Conservation (phyloP, 2,888 invertebrate species). For the Hirtodrosophila confusa region DNA sequence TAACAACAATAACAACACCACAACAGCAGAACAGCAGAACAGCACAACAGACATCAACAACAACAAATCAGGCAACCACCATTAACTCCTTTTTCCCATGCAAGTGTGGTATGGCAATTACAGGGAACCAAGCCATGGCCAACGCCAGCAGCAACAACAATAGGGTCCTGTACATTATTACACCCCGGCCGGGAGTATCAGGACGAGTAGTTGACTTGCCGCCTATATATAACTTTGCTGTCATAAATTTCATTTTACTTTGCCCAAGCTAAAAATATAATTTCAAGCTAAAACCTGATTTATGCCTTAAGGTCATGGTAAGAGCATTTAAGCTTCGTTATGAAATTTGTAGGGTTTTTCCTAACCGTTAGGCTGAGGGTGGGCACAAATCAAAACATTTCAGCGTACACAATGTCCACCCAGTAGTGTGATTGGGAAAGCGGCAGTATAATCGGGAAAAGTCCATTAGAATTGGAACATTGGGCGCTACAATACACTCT, state of each 20-base stretch:
- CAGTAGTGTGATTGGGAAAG: constrained; percentile 28
- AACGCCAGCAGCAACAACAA: constrained; percentile 25
- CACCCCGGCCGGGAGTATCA: constrained; percentile 17
- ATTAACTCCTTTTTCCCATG: constrained; percentile 77
- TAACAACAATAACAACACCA: constrained; percentile 50
- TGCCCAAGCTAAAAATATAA: neutral
- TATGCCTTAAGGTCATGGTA: too few species aligned
- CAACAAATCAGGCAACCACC: constrained; percentile 74
- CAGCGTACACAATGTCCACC: constrained; percentile 4
- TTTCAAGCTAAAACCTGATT: neutral
- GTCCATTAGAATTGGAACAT: constrained; percentile 44
- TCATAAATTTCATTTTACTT: too few species aligned
- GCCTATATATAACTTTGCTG: too few species aligned
- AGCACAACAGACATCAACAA: constrained; percentile 33
- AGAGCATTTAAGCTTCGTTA: constrained; percentile 30
- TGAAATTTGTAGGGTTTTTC: neutral
- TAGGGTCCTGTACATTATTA: constrained; percentile 37
- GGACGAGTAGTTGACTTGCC: constrained; percentile 4
- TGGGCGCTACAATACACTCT: neutral
- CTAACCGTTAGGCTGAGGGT: constrained; percentile 8
- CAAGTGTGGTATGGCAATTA: constrained; percentile 76
- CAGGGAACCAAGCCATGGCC: constrained; percentile 25
- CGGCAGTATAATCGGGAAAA: constrained; percentile 40
- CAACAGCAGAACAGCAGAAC: constrained; percentile 15
- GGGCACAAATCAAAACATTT: constrained; percentile 45